These are phyloP conservation scores for Nothocercus nigrocapillus DNA, from an alignment of 2,113 vertebrate genomes.

Conservation along the genomic window DNA sequence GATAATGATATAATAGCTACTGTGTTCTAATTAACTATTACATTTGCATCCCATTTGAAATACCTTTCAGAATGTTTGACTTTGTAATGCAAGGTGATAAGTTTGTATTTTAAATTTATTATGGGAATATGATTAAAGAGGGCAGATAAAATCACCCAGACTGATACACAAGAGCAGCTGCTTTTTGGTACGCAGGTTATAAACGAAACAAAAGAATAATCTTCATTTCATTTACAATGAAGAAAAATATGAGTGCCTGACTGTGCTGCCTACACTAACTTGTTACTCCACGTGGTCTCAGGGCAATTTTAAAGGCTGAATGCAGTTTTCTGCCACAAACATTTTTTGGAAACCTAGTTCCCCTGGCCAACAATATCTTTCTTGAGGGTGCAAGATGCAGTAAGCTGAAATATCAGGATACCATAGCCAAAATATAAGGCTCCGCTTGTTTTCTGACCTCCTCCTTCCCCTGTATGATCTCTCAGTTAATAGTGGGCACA, in stretches of 20 bases:
- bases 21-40: background rate
- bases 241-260: background rate
- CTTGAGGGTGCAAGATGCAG: background rate
- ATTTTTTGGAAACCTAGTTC: background rate
- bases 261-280: background rate
- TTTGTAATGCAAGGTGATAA: background rate
- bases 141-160: background rate
- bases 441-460: background rate
- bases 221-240: background rate
- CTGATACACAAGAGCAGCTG: background rate
- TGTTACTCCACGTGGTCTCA: background rate
- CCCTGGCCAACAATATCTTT: background rate
- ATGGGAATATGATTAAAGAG: background rate
- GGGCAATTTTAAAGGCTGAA: background rate
- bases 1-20: background rate
- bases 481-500: background rate
- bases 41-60: background rate
- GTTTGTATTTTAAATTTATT: background rate
- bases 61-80: background rate
- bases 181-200: background rate
- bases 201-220: background rate
- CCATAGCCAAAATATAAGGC: background rate
- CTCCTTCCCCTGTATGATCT: background rate
- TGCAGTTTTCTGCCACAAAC: background rate
- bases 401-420: background rate